Base-by-base conservation (phyloP, 2,113 vertebrate genomes). In the Sterrhoptilus dennistouni region DNA sequence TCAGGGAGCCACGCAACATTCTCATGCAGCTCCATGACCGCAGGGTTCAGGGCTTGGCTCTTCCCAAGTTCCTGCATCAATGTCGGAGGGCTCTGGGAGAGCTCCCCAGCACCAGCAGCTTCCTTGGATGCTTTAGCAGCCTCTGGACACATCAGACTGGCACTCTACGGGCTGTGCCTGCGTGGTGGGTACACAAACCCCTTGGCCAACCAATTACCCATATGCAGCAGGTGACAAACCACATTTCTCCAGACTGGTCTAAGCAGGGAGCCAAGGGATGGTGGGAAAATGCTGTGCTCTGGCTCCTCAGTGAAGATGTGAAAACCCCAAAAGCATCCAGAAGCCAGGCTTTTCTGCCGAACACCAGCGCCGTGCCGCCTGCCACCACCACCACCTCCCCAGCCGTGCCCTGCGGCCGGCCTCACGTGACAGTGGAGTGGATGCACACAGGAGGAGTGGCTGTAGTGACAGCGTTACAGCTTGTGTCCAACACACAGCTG, bases 371-470 rank as follows among this genome's bases (percentile, higher is more conserved):
- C 0, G 5, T 8, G 11, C 70, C 0, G 1, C 65, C 11, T 8
- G 93, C 86, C 78, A 78, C 79, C 68, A 68, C 23, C n/a, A n/a
- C n/a, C 93, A 61, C 35, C 42, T 91, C 81, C 81, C 27, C 19
- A 79, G 90, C 90, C 0, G 1, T 95, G 90, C 90, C 96, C 92
- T 8, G 20, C 8, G 3, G 95, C 93, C 3, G 0, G 80, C 75
- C 90, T 59, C 95, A 93, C 63, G 59, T 97, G 94, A 93, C 7
- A 0, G 75, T 22, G 71, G 83, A 92, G 94, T 56, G 95, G 94
- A 83, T 93, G 96, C 85, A 90, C 68, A 94, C 75, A 13, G 96
- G 44, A 96, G 95, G 94, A 94, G 96, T 93, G 94, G 96, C 95
- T 83, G 90, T 86, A 88, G 90, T 86, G 96, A 93, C 90, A 96